phyloP scores from a whole-genome alignment of 2,888 invertebrate genomes.

The Zelleria hepariella region DNA sequence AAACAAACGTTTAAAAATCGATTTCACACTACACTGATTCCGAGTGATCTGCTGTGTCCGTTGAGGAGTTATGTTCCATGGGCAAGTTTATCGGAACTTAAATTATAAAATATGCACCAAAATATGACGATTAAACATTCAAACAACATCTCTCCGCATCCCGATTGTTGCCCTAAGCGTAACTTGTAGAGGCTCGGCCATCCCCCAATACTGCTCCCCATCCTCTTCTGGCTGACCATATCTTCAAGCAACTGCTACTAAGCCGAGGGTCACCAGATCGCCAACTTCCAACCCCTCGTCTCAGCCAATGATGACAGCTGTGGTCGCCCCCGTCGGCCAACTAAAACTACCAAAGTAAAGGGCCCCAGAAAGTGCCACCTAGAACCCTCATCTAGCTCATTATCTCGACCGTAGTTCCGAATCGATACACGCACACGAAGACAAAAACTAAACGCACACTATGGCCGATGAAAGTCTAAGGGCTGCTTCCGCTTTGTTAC shows the following conservation, averaged over 20 bases:
- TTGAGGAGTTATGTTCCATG: too few species aligned
- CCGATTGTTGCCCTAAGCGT: background rate
- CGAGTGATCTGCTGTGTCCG: too few species aligned
- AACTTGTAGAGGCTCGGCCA: background rate
- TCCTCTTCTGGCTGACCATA: constrained; percentile 13
- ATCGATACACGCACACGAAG: constrained; percentile 61
- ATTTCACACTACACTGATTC: too few species aligned
- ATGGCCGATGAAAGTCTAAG: constrained; percentile 52
- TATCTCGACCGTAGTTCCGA: constrained; percentile 66
- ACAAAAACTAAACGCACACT: constrained; percentile 38
- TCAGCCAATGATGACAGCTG: background rate
- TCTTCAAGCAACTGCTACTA: constrained; percentile 47
- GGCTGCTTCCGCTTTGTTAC: constrained; percentile 9
- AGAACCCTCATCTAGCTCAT: constrained; percentile 62
- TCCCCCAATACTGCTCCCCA: background rate
- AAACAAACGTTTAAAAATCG: too few species aligned
- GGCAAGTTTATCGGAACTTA: too few species aligned
- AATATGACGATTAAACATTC: background rate
- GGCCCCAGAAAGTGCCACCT: constrained; percentile 19
- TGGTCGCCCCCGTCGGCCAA: background rate
- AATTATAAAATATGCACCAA: background rate
- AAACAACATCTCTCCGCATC: background rate
- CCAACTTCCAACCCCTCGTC: background rate
- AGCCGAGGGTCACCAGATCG: background rate
- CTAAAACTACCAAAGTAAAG: background rate